Conservation (phyloP, 2,113 vertebrate genomes). For the Oncorhynchus masou region DNA sequence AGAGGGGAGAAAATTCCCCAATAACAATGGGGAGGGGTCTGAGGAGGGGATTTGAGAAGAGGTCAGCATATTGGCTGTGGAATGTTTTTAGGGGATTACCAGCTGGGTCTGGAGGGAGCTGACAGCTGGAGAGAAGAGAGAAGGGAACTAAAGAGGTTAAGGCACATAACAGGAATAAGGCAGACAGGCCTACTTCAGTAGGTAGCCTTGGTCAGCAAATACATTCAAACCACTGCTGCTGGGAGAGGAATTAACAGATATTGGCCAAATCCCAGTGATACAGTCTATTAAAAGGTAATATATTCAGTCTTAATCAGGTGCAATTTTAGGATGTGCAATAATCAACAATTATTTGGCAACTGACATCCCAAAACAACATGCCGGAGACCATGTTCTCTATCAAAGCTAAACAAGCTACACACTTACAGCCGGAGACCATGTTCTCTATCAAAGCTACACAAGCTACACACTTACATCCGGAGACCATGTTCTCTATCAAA, state of each 20-base stretch:
- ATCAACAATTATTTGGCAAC: conserved; percentile 84
- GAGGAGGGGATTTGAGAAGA: conserved; percentile 19
- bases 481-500: no score
- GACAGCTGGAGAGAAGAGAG: conserved; percentile 55
- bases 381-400: no score
- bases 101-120: conserved; percentile 57
- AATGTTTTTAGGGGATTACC: conserved; percentile 29
- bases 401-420: no score
- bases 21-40: conserved; percentile 43
- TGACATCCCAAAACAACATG: conserved; percentile 68
- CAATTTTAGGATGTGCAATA: background rate
- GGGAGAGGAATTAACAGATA: conserved; percentile 78
- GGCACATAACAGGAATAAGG: background rate
- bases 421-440: no score
- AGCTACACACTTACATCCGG: no score
- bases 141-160: conserved; percentile 13
- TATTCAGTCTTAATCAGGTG: background rate
- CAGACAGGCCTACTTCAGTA: conserved; percentile 26
- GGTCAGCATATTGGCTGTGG: conserved; percentile 40
- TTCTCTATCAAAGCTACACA: no score
- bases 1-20: background rate
- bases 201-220: conserved; percentile 55
- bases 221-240: conserved; percentile 80
- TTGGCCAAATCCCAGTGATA: conserved; percentile 81
- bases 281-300: conserved; percentile 34